A percentile compares a stretch with the other conserved stretches of the same genome.
phyloP scores from a whole-genome alignment of 2,113 vertebrate species.

The Platichthys flesus region DNA sequence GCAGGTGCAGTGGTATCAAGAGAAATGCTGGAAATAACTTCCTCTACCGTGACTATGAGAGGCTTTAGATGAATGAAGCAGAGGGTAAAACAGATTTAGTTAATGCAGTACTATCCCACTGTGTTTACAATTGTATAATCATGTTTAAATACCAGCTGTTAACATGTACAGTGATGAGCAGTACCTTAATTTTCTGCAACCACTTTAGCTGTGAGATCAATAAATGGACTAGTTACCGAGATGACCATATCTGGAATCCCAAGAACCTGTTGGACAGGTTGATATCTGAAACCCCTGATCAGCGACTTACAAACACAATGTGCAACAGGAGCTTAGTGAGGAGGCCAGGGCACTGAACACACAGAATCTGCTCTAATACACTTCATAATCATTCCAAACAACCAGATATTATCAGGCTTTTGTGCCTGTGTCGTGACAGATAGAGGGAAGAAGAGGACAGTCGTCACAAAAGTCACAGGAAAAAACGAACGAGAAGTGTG shows the following conservation, averaged over 20 bases:
- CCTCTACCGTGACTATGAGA: not conserved
- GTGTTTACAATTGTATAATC: not conserved
- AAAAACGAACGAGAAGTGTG: slow-evolving; percentile 1
- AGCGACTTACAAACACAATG: not conserved
- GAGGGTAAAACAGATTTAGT: not conserved
- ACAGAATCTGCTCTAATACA: too few relatives aligned
- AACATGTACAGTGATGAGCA: not conserved
- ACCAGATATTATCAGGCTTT: not conserved
- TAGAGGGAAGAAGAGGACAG: not conserved
- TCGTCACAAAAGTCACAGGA: not conserved
- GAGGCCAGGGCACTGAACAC: too few relatives aligned
- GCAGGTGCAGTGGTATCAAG: slow-evolving; percentile 18
- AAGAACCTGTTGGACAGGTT: slow-evolving; percentile 13
- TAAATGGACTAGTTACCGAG: not conserved
- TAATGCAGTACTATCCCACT: not conserved
- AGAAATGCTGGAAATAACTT: slow-evolving; percentile 24
- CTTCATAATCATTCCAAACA: too few relatives aligned
- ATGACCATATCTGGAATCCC: not conserved
- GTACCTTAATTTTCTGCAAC: not conserved
- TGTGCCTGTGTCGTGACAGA: not conserved
- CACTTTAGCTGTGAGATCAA: not conserved
- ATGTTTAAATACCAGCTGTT: not conserved
- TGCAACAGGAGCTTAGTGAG: too few relatives aligned
- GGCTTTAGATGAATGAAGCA: not conserved
- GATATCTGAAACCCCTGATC: not conserved